Evolutionary conservation across 2,797 vertebrate genomes (phyloP).

Genomic region (Erethizon dorsatum): DNA sequence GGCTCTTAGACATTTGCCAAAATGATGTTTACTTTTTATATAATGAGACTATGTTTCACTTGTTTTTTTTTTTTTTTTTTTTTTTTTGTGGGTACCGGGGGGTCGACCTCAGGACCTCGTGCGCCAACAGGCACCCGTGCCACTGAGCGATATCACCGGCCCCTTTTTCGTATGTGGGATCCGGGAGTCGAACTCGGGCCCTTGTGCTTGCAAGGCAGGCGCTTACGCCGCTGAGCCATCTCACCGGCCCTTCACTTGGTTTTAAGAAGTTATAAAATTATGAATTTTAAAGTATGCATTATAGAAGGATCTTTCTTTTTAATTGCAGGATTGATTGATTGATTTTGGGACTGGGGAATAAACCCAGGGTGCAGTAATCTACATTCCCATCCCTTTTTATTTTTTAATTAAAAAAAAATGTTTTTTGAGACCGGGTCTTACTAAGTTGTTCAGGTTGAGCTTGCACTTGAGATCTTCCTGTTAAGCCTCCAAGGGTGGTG

Average conservation of each 20-base stretch:
- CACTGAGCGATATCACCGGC: no score
- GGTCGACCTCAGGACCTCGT: no score
- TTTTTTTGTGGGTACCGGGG: no score
- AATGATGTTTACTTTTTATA: neutral
- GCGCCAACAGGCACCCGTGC: no score
- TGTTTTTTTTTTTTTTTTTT: no score
- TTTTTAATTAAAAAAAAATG: neutral
- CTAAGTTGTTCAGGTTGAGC: neutral
- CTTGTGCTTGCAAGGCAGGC: no score
- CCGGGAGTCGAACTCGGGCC: no score
- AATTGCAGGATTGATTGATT: neutral
- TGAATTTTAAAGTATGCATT: slow-evolving; percentile 54
- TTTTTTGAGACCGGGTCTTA: neutral
- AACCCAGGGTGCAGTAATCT: neutral
- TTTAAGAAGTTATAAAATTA: slow-evolving; percentile 52
- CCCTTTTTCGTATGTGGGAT: no score
- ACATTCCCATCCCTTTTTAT: neutral
- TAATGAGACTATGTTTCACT: slow-evolving; percentile 54
- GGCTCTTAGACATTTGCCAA: slow-evolving; percentile 36
- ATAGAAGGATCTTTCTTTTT: slow-evolving; percentile 28
- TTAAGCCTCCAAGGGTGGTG: neutral
- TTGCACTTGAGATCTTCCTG: neutral
- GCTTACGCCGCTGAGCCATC: no score
- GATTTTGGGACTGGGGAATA: neutral
- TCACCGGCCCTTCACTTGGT: slow-evolving; percentile 63